Evolutionary conservation across 53 echinoderm and acorn worm genomes (phyloP).

Genomic region (Temnopleurus reevesii): DNA sequence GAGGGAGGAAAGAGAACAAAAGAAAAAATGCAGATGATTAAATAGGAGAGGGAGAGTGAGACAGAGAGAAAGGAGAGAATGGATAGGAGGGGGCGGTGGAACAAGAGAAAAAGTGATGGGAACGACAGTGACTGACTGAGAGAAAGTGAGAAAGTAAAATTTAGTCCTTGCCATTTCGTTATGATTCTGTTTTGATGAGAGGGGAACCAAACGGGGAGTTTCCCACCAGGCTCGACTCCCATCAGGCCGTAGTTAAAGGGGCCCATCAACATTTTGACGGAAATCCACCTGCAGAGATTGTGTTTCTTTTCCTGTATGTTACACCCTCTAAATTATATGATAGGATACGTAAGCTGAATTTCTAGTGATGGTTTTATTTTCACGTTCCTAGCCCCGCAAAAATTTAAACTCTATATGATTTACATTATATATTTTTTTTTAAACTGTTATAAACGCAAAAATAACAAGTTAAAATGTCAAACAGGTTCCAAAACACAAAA

Average conservation of each 20-base stretch:
- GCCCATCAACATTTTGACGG: neutral
- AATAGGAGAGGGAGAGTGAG: neutral
- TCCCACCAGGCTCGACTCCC: neutral
- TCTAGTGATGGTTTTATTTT: no score
- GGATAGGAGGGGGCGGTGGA: neutral
- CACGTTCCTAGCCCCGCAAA: no score
- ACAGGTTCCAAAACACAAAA: no score
- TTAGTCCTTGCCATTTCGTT: neutral
- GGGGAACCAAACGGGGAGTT: neutral
- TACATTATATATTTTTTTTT: no score
- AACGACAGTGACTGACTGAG: neutral
- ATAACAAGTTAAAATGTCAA: no score
- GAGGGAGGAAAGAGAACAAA: neutral
- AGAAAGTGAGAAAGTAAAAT: neutral
- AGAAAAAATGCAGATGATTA: neutral
- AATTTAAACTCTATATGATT: no score
- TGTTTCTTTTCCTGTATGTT: no score
- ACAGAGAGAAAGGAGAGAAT: neutral
- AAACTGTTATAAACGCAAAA: no score
- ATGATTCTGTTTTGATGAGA: neutral
- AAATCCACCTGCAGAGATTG: slow-evolving; percentile 3
- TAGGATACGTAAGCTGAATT: no score
- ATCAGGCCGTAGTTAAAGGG: neutral
- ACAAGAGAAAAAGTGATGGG: neutral
- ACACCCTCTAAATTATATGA: no score